Conservation (phyloP, 2,113 vertebrate genomes). For the Cyprinus carpio region DNA sequence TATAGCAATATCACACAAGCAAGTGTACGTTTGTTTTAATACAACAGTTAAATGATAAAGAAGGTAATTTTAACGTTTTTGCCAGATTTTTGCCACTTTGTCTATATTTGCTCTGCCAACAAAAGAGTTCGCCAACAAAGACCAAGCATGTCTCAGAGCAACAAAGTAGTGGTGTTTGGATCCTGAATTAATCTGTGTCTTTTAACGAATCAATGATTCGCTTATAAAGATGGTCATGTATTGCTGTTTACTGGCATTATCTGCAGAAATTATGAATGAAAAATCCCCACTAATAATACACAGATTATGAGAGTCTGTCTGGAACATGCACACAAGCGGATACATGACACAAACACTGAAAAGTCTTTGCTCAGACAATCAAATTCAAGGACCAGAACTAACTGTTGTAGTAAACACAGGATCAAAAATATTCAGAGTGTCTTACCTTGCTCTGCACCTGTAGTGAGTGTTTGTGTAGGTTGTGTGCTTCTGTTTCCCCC, state of each 20-base stretch:
- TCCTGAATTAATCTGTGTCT: not conserved
- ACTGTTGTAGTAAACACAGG: not conserved
- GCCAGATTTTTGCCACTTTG: not conserved
- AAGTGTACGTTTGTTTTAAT: not conserved
- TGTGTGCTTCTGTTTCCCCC: not conserved
- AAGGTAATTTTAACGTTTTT: not conserved
- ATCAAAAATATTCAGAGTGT: not conserved
- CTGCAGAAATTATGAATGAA: not conserved
- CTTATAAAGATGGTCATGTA: not conserved
- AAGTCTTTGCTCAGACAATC: not conserved
- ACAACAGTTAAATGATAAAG: not conserved
- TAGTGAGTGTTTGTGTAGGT: conserved; percentile 7
- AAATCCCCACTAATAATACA: not conserved
- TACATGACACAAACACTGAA: not conserved
- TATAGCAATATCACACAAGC: not conserved
- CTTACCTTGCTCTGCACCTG: conserved; percentile 10
- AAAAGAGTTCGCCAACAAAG: not conserved
- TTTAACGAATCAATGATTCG: not conserved
- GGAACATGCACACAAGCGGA: not conserved
- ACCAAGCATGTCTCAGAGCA: not conserved
- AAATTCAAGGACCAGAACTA: not conserved
- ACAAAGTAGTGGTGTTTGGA: not conserved
- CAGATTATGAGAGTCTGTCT: not conserved
- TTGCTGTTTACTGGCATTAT: not conserved
- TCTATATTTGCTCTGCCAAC: not conserved